Percentiles rank a stretch among this genome's conserved stretches.
Conservation (phyloP, 92 coral and sea anemone species). For the Zoanthus sociatus region DNA sequence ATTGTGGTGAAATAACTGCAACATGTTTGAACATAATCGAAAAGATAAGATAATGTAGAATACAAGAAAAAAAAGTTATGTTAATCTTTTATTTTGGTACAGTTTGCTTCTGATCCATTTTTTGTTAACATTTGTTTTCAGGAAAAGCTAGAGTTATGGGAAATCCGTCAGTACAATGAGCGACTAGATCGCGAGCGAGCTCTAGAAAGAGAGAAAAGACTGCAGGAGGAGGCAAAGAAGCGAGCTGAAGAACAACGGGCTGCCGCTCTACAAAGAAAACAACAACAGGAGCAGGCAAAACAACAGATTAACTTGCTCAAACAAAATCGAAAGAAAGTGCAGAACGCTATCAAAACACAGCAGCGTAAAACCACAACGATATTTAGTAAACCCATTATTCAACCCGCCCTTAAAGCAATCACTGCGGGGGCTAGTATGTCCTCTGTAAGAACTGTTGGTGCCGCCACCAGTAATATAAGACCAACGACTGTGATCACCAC, state of each 20-base stretch:
- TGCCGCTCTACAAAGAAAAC: conserved; percentile 86
- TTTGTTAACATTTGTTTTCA: conserved; percentile 1
- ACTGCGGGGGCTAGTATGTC: conserved; percentile 6
- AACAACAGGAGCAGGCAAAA: conserved; percentile 94
- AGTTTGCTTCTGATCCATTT: not conserved
- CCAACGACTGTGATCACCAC: conserved; percentile 11
- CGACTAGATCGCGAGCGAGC: conserved; percentile 94
- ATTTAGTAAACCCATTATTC: conserved; percentile 40
- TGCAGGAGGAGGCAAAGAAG: conserved; percentile 88
- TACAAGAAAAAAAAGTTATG: not conserved
- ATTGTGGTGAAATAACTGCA: not conserved
- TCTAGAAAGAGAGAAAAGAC: conserved; percentile 88
- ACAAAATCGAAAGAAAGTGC: conserved; percentile 90
- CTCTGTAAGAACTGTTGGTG: not conserved
- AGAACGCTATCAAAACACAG: conserved; percentile 93
- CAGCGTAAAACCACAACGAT: conserved; percentile 67
- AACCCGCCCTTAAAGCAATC: conserved; percentile 43
- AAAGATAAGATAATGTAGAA: not conserved
- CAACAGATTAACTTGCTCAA: conserved; percentile 91
- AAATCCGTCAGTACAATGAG: conserved; percentile 96
- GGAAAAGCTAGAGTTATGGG: conserved; percentile 99
- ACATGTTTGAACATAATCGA: not conserved
- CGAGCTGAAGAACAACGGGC: conserved; percentile 89
- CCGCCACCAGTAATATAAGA: not conserved
- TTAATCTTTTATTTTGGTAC: not conserved